Evolutionary conservation across 2,113 vertebrate genomes (phyloP).

Genomic region (Charadrius vociferus): DNA sequence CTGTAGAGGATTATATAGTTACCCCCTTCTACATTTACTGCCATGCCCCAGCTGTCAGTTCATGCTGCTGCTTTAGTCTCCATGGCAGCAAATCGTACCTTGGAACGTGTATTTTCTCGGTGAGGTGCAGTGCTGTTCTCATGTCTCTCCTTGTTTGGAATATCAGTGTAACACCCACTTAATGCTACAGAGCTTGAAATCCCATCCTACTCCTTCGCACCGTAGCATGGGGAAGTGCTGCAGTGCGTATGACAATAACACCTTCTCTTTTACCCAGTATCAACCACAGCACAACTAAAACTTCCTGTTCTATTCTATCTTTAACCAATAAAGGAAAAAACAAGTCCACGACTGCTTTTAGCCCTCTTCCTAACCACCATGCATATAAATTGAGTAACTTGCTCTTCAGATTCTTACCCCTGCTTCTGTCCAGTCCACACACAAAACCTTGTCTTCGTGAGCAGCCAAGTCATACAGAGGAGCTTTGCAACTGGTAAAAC

Average conservation of each 20-base stretch:
- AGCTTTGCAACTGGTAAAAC: slow-evolving; percentile 87
- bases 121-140: not conserved
- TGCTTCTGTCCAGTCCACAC: slow-evolving; percentile 94
- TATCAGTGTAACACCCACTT: not conserved
- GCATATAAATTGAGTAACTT: not conserved
- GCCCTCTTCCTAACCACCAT: not conserved
- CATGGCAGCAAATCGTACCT: not conserved
- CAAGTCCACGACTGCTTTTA: not conserved
- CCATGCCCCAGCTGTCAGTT: not conserved
- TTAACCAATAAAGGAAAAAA: not conserved
- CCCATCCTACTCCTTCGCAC: not conserved
- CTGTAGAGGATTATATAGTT: not conserved
- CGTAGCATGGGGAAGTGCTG: not conserved
- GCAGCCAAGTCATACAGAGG: slow-evolving; percentile 96
- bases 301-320: not conserved
- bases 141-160: rapidly evolving
- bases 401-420: slow-evolving; percentile 81
- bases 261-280: not conserved
- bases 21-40: not conserved
- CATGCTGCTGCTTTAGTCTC: not conserved
- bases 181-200: not conserved
- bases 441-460: slow-evolving; percentile 95
- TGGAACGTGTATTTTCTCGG: not conserved
- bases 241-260: not conserved
- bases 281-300: not conserved